A percentile compares a stretch with the other conserved stretches of the same genome.
phyloP scores from a whole-genome alignment of 1,140 invertebrate species.

The Kradibia gibbosae region DNA sequence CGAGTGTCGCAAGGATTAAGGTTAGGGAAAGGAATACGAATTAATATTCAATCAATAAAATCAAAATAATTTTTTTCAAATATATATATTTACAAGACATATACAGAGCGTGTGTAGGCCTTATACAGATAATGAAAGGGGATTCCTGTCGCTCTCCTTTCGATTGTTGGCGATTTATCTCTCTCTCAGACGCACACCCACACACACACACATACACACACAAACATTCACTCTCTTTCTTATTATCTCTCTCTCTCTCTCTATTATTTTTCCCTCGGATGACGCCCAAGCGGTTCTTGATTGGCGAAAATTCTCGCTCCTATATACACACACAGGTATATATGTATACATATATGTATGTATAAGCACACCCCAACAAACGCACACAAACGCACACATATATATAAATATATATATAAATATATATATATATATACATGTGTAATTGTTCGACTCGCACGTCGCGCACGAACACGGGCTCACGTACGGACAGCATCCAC shows the following conservation, averaged over 20 bases:
- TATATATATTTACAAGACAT: conserved; percentile 74
- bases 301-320: not conserved
- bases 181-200: conserved; percentile 37
- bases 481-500: not conserved
- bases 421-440: too few species aligned
- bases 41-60: conserved; percentile 44
- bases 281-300: not conserved
- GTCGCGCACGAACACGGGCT: not conserved
- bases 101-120: conserved; percentile 70
- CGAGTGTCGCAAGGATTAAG: too few species aligned
- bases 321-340: conserved; percentile 14
- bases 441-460: not conserved
- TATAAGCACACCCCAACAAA: too few species aligned
- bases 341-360: too few species aligned
- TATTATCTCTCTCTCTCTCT: not conserved
- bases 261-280: not conserved
- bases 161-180: conserved; percentile 54
- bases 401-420: too few species aligned
- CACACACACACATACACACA: too few species aligned
- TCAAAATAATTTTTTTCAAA: conserved; percentile 62
- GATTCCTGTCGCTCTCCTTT: conserved; percentile 51
- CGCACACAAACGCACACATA: too few species aligned
- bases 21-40: not conserved
- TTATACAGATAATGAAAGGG: conserved; percentile 60
- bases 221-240: conserved; percentile 34